phyloP scores from a whole-genome alignment of 2,113 vertebrate genomes.

The Chrysochloris asiatica region DNA sequence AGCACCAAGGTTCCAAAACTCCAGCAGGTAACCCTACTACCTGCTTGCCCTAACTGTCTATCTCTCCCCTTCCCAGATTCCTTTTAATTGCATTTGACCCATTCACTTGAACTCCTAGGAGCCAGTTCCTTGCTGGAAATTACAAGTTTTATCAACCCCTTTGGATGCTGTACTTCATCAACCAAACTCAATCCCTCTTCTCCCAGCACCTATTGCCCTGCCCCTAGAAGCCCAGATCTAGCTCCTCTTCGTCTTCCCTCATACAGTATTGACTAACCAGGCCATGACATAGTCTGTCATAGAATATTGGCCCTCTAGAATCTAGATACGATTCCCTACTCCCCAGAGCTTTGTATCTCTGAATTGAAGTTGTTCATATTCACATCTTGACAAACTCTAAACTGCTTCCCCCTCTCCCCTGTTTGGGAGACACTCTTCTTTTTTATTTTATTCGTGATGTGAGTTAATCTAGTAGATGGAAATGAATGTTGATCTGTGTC shows the following conservation, averaged over 20 bases:
- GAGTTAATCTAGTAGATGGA: slow-evolving; percentile 27
- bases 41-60: neutral
- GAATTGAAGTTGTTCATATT: slow-evolving; percentile 6
- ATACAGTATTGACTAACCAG: neutral
- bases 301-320: neutral
- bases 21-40: neutral
- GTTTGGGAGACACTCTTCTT: neutral
- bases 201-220: neutral
- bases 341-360: neutral
- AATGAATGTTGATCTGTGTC: slow-evolving; percentile 19
- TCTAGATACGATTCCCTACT: neutral
- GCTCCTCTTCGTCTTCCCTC: neutral
- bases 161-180: neutral
- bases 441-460: neutral
- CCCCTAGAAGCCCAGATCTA: neutral
- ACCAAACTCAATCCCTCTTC: neutral
- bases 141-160: neutral
- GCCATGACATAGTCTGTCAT: neutral
- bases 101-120: neutral
- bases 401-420: neutral
- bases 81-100: neutral
- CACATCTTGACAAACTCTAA: slow-evolving; percentile 38
- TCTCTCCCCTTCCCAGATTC: neutral
- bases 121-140: neutral
- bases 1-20: neutral